Base-by-base conservation (phyloP, 2,888 invertebrate species). In the Rhamphomyia laevipes region DNA sequence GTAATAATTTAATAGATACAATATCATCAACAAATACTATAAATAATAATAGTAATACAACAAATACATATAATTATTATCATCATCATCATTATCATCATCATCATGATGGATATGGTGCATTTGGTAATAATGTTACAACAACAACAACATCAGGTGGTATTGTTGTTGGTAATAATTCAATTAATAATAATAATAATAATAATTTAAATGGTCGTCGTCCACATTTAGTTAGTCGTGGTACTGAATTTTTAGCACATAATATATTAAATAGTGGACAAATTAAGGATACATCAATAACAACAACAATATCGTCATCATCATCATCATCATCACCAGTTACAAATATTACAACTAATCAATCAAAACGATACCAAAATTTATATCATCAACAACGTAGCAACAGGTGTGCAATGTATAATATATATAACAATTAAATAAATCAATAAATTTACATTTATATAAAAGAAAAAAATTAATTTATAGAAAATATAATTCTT, bases 241-340 rank as follows among this genome's bases (percentile, higher is more conserved):
- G 55, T 27, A 44, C 51, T 15, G 56, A 56, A 50, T 56, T 56
- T 54, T 42, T 55, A 38, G 52, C 55, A 18, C 54, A 53, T 33
- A 54, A 54, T 43, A 46, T n/a, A 6, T 21, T n/a, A n/a, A n/a
- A n/a, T n/a, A 45, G 16, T 35, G 33, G 38, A 10, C 43, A 21
- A 21, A 18, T 27, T 15, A 18, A 11, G 12, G 48, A 11, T 12
- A 37, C 45, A 12, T 23, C 46, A 27, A 7, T 9, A 9, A 27
- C 9, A 52, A 40, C 52, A 48, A 13, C 35, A 37, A 13, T 35
- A 42, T 3, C 38, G 45, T 11, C 44, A 6, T 31, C 51, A 40
- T 31, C 21, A n/a, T 10, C 43, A 2, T 17, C 38, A 38, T 5
- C n/a, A n/a, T 17, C 2, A 16, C 17, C 2, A 38, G 4, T 38